These are phyloP conservation scores for Formica aserva DNA, from an alignment of 2,888 invertebrate genomes.

Conservation along the genomic window DNA sequence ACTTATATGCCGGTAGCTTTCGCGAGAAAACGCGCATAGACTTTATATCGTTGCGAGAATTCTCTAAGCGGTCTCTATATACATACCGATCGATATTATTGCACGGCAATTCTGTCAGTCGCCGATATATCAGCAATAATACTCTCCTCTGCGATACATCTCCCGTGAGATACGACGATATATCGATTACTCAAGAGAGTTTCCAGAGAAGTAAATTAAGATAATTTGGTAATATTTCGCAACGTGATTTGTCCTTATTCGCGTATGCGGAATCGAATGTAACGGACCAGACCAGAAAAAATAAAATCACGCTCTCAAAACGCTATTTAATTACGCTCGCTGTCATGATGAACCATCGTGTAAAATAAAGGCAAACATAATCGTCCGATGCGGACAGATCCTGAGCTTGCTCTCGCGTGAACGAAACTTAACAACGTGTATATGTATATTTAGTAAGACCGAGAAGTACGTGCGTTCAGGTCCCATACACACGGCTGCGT, in stretches of 20 bases:
- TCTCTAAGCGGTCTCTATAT: background rate
- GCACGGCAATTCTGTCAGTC: background rate
- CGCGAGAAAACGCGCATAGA: conserved; percentile 26
- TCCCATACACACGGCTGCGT: conserved; percentile 13
- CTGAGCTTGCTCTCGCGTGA: background rate
- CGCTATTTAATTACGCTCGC: no score
- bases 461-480: background rate
- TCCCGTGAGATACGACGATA: conserved; percentile 5
- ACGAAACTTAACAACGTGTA: background rate
- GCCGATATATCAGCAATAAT: conserved; percentile 7
- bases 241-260: background rate
- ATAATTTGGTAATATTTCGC: background rate
- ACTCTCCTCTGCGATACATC: background rate
- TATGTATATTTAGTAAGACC: background rate
- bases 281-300: background rate
- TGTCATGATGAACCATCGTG: conserved; percentile 13
- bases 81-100: conserved; percentile 30
- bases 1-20: conserved; percentile 62
- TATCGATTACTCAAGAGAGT: conserved; percentile 6
- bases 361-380: background rate
- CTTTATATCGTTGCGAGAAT: conserved; percentile 41
- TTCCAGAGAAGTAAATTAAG: background rate
- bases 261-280: background rate
- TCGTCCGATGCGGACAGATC: background rate
- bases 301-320: background rate